phyloP scores from a whole-genome alignment of 2,888 invertebrate species.

The Eupithecia insigniata region DNA sequence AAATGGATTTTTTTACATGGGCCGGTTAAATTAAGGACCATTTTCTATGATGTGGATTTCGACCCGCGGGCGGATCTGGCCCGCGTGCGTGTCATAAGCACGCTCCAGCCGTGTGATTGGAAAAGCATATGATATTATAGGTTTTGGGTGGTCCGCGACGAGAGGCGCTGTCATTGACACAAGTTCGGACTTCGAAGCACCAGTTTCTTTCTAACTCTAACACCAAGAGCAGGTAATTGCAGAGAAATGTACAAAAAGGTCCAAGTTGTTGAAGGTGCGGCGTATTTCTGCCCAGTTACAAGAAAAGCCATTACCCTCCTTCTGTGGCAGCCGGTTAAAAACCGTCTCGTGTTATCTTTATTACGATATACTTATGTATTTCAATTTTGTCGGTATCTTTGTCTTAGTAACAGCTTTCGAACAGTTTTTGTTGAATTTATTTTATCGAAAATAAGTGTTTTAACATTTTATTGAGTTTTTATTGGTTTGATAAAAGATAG shows the following conservation, averaged over 20 bases:
- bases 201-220: background rate
- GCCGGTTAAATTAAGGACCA: no score
- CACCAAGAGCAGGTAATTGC: background rate
- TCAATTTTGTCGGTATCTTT: conserved; percentile 32
- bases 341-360: conserved; percentile 30
- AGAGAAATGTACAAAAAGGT: background rate
- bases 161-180: no score
- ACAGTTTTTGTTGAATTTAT: conserved; percentile 29
- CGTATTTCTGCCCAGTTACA: conserved; percentile 8
- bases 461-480: conserved; percentile 34
- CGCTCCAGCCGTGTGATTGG: no score
- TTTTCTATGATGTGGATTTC: no score
- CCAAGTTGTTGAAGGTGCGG: background rate
- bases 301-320: conserved; percentile 13
- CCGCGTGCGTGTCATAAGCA: no score
- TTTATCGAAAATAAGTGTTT: conserved; percentile 28
- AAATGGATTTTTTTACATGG: no score
- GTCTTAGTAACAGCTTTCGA: conserved; percentile 32
- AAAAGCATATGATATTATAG: no score
- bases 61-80: no score
- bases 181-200: background rate
- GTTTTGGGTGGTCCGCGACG: no score
- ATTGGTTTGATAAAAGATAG: conserved; percentile 14
- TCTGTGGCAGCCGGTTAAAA: conserved; percentile 6
- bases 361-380: conserved; percentile 35